A percentile compares a stretch with the other conserved stretches of the same genome.
Evolutionary conservation across 2,888 invertebrate species (phyloP).

Genomic region (Lumbricus terrestris): DNA sequence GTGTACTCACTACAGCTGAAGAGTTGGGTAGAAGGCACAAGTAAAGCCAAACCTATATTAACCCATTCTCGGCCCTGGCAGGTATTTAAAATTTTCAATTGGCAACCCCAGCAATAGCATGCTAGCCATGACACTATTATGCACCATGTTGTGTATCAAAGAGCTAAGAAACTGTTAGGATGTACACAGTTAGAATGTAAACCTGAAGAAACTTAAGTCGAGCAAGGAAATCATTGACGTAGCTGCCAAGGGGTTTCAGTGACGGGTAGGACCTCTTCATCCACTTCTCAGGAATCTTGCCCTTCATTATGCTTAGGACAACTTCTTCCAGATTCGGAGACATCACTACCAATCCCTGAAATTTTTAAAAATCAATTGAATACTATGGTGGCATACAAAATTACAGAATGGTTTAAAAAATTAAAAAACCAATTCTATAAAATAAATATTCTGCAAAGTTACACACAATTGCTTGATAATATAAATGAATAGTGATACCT

Average conservation of each 20-base stretch:
- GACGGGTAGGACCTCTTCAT: slow-evolving; percentile 61
- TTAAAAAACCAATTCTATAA: background rate
- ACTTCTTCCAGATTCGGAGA: slow-evolving; percentile 82
- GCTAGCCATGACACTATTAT: too few species aligned
- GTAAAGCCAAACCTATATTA: too few species aligned
- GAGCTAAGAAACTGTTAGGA: background rate
- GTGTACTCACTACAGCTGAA: too few species aligned
- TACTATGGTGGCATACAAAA: background rate
- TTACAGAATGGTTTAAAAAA: background rate
- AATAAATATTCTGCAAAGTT: background rate
- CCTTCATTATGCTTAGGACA: slow-evolving; percentile 76
- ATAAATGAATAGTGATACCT: too few species aligned
- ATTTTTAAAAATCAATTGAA: background rate
- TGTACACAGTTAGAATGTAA: background rate
- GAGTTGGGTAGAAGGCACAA: too few species aligned
- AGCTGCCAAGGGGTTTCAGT: slow-evolving; percentile 60
- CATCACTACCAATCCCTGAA: slow-evolving; percentile 80
- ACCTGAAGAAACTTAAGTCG: slow-evolving; percentile 67
- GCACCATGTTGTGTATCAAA: background rate
- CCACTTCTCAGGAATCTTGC: slow-evolving; percentile 65
- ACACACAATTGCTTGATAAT: background rate
- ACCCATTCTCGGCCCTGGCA: too few species aligned
- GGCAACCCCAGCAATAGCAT: too few species aligned
- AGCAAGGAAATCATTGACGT: slow-evolving; percentile 59
- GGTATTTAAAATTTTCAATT: too few species aligned